These are phyloP conservation scores for Melopsittacus undulatus DNA, from an alignment of 2,797 vertebrate genomes.

Conservation along the genomic window DNA sequence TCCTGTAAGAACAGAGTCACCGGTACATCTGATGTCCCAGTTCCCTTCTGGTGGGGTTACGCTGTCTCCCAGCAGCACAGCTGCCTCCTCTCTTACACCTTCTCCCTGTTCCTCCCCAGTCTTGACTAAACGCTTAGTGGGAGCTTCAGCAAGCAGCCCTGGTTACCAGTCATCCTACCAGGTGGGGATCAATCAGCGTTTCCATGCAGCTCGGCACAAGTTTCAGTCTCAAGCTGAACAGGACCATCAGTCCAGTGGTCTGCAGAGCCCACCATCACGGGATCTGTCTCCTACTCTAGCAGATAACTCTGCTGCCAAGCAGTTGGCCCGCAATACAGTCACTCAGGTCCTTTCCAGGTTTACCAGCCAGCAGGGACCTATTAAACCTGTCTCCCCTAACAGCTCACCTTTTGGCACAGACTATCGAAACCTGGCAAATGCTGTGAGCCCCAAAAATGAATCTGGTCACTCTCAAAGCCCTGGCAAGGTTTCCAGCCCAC, in stretches of 20 bases:
- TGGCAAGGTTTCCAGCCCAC: constrained; percentile 78
- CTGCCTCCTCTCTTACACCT: constrained; percentile 92
- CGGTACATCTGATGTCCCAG: constrained; percentile 65
- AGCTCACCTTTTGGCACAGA: constrained; percentile 98
- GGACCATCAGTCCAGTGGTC: constrained; percentile 84
- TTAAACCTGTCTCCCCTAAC: constrained; percentile 86
- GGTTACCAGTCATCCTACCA: constrained; percentile 93
- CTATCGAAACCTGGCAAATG: constrained; percentile 86
- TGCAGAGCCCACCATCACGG: constrained; percentile 84
- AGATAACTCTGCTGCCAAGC: constrained; percentile 91
- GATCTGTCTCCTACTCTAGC: constrained; percentile 92
- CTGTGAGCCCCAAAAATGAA: constrained; percentile 82
- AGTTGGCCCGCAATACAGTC: constrained; percentile 95
- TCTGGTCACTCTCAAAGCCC: constrained; percentile 72
- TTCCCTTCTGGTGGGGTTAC: constrained; percentile 74
- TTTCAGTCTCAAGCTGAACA: constrained; percentile 95
- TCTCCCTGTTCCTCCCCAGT: constrained; percentile 95
- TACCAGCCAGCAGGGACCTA: constrained; percentile 90
- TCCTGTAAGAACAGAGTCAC: constrained; percentile 74
- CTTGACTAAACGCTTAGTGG: constrained; percentile 85
- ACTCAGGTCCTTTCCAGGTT: constrained; percentile 98
- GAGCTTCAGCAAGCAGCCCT: constrained; percentile 81
- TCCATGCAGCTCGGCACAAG: constrained; percentile 95
- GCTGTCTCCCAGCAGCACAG: constrained; percentile 88
- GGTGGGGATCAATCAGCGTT: constrained; percentile 93